Evolutionary conservation across 2,888 invertebrate species (phyloP).

Genomic region (Asteroscopus sphinx): DNA sequence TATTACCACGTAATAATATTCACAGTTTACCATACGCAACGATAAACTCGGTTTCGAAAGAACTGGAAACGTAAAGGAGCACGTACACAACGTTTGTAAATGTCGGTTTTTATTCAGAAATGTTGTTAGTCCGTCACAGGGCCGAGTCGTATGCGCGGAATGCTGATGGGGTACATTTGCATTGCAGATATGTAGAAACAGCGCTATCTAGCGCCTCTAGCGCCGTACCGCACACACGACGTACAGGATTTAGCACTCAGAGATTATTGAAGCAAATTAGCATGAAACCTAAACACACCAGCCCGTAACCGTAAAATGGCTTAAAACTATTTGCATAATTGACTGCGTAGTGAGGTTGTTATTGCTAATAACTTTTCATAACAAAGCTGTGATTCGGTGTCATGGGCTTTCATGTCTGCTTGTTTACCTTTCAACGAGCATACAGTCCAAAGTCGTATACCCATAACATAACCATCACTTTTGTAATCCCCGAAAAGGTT

Average conservation of each 20-base stretch:
- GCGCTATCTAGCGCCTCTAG: constrained; percentile 68
- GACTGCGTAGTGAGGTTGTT: constrained; percentile 24
- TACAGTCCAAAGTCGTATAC: neutral
- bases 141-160: constrained; percentile 60
- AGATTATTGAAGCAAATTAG: constrained; percentile 76
- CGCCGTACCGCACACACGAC: constrained; percentile 45
- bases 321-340: constrained; percentile 54
- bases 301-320: constrained; percentile 49
- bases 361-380: constrained; percentile 25
- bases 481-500: neutral
- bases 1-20: too few species aligned
- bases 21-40: too few species aligned
- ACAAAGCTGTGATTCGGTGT: constrained; percentile 19
- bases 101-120: constrained; percentile 43
- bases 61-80: neutral
- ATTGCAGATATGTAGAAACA: constrained; percentile 76
- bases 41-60: neutral
- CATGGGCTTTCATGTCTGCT: constrained; percentile 5
- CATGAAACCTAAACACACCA: constrained; percentile 66
- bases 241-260: constrained; percentile 75
- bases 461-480: neutral
- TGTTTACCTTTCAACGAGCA: neutral
- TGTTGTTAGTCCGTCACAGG: constrained; percentile 60
- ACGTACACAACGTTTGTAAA: constrained; percentile 15
- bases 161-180: constrained; percentile 76